Base-by-base conservation (phyloP, 2,113 vertebrate genomes). In the Chaetodon auriga region DNA sequence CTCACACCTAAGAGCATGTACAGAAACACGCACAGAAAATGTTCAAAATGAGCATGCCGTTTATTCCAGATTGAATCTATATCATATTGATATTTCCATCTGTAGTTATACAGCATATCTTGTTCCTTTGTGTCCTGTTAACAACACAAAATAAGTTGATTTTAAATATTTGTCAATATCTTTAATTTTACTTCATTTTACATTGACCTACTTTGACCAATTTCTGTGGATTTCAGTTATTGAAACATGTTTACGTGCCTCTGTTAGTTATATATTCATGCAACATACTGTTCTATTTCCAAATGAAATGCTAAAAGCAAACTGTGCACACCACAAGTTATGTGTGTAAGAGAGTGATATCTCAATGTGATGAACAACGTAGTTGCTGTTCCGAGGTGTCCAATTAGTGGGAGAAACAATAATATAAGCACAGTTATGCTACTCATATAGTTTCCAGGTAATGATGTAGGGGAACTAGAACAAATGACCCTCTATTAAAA, bases 321-420 rank as follows among this genome's bases (percentile, higher is more conserved):
- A 53, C 43, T 23, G 8, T 41, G 25, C 19, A 41, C 11, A 54
- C 49, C 21, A 43, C 78, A 71, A 2, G 5, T 46, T 58, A 51
- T 25, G 30, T 38, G 38, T 74, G 46, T 45, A 66, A 57, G 7
- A 53, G 13, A 7, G 14, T 76, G 15, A 19, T 36, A 51, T 38
- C 23, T 68, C 45, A 65, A 78, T 51, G 45, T 30, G 18, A 69
- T 43, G 19, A 71, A 60, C 61, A 80, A 72, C 78, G 60, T 7
- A 63, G 25, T 5, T 63, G 49, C 64, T 35, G 18, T 74, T 83
- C 57, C 48, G 53, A 75, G 51, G 46, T 66, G 38, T 84, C 35
- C 48, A 84, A 82, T 92, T 84, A 86, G 78, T 73, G 57, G 41
- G 49, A 35, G 25, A 74, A 75, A 64, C 35, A 12, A 63, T 88